Evolutionary conservation across 2,888 invertebrate genomes (phyloP).

Genomic region (Isoperla grammatica): DNA sequence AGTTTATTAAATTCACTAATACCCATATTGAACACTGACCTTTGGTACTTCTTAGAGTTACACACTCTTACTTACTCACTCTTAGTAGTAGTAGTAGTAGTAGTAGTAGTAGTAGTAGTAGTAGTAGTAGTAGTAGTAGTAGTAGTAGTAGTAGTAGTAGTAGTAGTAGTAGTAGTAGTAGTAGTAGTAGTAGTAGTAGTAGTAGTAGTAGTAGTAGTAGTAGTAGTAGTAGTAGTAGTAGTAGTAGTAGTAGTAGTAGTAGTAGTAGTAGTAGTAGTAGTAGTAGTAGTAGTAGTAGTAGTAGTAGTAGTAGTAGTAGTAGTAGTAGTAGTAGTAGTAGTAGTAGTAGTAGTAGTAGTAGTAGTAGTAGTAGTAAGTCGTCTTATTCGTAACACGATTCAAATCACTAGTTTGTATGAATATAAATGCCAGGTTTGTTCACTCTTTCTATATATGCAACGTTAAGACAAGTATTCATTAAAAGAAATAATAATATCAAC

Average conservation of each 20-base stretch:
- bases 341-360: not conserved
- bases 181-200: slow-evolving; percentile 9
- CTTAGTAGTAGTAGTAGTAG: not conserved
- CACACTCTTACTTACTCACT: too few relatives aligned
- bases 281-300: not conserved
- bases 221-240: not conserved
- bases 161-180: slow-evolving; percentile 4
- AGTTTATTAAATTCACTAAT: too few relatives aligned
- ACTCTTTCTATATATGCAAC: too few relatives aligned
- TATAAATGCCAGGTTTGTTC: too few relatives aligned
- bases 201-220: slow-evolving; percentile 2
- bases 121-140: not conserved
- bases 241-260: not conserved
- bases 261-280: not conserved
- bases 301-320: not conserved
- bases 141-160: slow-evolving; percentile 6
- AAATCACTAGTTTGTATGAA: too few relatives aligned
- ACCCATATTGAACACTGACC: too few relatives aligned
- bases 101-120: not conserved
- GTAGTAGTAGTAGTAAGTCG: not conserved
- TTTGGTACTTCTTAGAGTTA: too few relatives aligned
- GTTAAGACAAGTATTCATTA: too few relatives aligned
- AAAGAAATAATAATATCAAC: too few relatives aligned
- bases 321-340: not conserved
- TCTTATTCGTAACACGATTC: too few relatives aligned